Base-by-base conservation (phyloP, 64 coral and sea anemone species). In the Orbicella faveolata region DNA sequence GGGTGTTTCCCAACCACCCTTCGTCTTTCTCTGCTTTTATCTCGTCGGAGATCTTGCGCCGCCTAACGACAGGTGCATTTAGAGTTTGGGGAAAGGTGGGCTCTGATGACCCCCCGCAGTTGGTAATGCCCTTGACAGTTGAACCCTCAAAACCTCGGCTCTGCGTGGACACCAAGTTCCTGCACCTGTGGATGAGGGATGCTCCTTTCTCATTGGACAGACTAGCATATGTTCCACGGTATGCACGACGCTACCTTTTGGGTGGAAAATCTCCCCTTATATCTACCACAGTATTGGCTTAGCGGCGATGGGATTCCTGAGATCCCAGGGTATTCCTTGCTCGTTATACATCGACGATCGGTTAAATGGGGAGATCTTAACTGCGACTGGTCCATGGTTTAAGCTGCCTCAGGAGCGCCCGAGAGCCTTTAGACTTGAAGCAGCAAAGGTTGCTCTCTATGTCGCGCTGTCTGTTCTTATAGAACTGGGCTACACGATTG, bases 341-440 rank as follows among this genome's bases (percentile, higher is more conserved):
- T 73, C 89, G 23, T 37, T 82, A 9, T 82, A 90, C 39, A 90
- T 90, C 20, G 89, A 83, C 30, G 89, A 90, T 34, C 61, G 79
- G 23, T 57, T 83, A 33, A 73, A 75, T 61, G 78, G 79, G 5
- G 74, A 90, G 41, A 52, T 90, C 62, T 77, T 77, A 23, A 21
- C 53, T 35, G 21, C 39, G 7, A 26, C 1, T 63, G 53, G 75
- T 7, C 75, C 36, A 68, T 78, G 52, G 52, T 52, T 51, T 10
- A 4, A 19, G 15, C 72, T 74, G 4, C 69, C 17, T 2, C 41
- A 21, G 30, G 19, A 55, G 68, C 75, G 84, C 33, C 36, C 70
- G 1, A 37, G 19, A 15, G n/a, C 37, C 3, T 89, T 65, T 52
- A n/a, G 74, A 21, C 37, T 75, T 2, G 36, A n/a, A 0, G 75